phyloP scores from a whole-genome alignment of 2,888 invertebrate genomes.

The Rhaphigaster nebulosa region DNA sequence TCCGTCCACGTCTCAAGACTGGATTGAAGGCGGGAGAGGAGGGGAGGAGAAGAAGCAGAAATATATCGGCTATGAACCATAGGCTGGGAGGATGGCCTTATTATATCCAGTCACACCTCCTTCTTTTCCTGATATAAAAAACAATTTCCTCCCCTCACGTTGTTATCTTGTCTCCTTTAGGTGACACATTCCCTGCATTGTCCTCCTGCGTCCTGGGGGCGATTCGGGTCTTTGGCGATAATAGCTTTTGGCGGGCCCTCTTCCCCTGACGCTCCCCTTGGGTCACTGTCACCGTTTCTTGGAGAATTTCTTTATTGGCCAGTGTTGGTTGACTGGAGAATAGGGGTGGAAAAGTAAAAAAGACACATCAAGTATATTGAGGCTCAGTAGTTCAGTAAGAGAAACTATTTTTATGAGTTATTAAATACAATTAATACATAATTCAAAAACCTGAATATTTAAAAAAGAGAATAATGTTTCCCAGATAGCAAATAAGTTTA shows the following conservation, averaged over 20 bases:
- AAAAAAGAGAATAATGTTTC: no score
- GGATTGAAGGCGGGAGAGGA: constrained; percentile 1
- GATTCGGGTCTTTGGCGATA: constrained; percentile 32
- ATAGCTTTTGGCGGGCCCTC: constrained; percentile 11
- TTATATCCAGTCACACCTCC: constrained; percentile 32
- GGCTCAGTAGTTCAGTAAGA: background rate
- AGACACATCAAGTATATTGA: background rate
- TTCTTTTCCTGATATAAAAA: constrained; percentile 30
- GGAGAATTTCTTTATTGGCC: constrained; percentile 44
- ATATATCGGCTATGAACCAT: constrained; percentile 30
- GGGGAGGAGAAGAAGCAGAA: constrained; percentile 10
- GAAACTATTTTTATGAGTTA: background rate
- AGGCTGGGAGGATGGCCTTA: background rate
- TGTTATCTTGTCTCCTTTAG: constrained; percentile 37
- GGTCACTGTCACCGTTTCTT: background rate
- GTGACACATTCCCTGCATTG: constrained; percentile 47
- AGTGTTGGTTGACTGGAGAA: background rate
- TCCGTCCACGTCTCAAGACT: constrained; percentile 41
- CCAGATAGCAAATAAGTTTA: no score
- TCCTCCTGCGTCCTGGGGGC: constrained; percentile 26
- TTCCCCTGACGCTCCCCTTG: background rate
- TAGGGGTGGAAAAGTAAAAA: background rate
- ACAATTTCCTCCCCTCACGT: constrained; percentile 43
- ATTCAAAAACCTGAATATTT: no score
- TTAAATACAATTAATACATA: no score